Evolutionary conservation across 2,797 vertebrate species (phyloP).

Genomic region (Enteromius thamalakanensis): DNA sequence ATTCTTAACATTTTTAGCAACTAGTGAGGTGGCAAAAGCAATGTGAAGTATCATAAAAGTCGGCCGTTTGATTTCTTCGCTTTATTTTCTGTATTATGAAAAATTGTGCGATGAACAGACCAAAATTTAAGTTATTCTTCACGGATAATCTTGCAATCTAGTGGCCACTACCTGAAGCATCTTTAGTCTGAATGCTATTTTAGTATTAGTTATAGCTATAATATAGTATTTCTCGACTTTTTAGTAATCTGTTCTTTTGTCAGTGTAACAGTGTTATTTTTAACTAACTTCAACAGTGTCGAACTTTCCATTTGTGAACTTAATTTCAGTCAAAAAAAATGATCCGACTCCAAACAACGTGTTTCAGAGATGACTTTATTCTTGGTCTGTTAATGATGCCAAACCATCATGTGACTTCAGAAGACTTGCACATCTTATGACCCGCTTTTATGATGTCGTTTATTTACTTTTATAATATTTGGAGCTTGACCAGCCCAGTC

Average conservation of each 20-base stretch:
- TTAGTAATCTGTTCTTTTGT: neutral
- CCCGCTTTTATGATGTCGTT: neutral
- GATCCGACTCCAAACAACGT: neutral
- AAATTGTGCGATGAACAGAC: neutral
- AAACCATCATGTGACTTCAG: neutral
- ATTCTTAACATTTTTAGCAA: neutral
- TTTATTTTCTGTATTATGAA: neutral
- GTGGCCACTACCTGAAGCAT: neutral
- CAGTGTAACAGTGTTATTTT: neutral
- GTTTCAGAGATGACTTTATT: slow-evolving; percentile 2
- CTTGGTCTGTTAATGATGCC: neutral
- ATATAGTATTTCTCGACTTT: neutral
- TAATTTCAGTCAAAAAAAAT: neutral
- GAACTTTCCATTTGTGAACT: neutral
- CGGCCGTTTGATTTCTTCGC: neutral
- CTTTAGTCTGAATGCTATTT: neutral
- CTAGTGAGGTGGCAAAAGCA: neutral
- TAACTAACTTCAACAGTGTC: neutral
- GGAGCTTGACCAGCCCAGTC: neutral
- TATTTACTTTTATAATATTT: neutral
- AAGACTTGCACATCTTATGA: neutral
- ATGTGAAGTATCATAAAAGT: neutral
- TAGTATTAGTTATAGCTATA: neutral
- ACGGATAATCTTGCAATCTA: neutral
- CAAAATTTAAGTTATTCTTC: neutral